Evolutionary conservation across 2,888 invertebrate genomes (phyloP), one percentile per base, ranked within the genome.

Genomic region (Torymus auratus): DNA sequence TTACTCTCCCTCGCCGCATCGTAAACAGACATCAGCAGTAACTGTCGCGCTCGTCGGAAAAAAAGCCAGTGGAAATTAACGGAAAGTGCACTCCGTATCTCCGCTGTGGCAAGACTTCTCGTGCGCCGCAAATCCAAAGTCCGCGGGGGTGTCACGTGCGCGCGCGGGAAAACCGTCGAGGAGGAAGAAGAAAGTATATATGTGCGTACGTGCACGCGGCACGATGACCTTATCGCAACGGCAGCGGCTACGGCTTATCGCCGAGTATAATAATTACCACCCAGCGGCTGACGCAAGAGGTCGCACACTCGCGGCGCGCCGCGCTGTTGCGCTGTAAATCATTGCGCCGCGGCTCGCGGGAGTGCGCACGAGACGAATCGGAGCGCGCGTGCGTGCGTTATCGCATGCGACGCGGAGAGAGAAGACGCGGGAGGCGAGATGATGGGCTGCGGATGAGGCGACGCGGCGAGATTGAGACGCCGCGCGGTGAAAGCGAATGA

Each of bases 241-340:
- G 61, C 67, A 64, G 64, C 69, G 62, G 72, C 69, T 72, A 62
- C 71, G 41, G 78, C 64, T 70, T 87, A 87, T 86, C 86, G 82
- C 75, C 2, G 17, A 13, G 41, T 83, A 72, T 89, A 88, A 89
- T 89, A 89, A 85, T 85, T 84, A 88, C 87, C 89, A 2, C 61
- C 20, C 61, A 88, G 85, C 85, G 86, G 83, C 83, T 88, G 85
- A 86, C 85, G 88, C 88, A 87, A 88, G 86, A 86, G 87, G 86
- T 87, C 87, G 84, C 72, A 69, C 52, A 58, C 71, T 71, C 58
- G 65, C 71, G 58, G 15, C 20, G 11, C 61, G 14, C 50, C 20
- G 11, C 61, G 14, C 50, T n/a, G 65, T 50, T 56, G 55, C 73
- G 56, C 56, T 60, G 20, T 75, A 75, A 67, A 60, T 67, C 55